Evolutionary conservation across 1,140 invertebrate species (phyloP).

Genomic region (Papilio polytes): DNA sequence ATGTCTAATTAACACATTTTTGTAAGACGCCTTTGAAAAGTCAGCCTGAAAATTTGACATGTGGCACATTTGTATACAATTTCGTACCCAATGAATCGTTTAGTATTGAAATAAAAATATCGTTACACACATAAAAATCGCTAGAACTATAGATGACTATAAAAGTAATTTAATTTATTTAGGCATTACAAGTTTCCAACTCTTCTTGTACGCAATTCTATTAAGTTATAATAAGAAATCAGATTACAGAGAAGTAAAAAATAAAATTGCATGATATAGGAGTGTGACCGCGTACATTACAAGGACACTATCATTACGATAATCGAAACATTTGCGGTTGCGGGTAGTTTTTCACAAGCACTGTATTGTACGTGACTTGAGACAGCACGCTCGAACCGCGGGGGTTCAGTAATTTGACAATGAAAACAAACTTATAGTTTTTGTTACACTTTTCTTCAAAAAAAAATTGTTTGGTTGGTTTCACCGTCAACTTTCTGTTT

Average conservation of each 20-base stretch:
- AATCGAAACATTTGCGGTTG: slow-evolving; percentile 37
- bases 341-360: slow-evolving; percentile 32
- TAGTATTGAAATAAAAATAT: no score
- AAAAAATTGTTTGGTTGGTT: background rate
- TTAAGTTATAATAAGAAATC: slow-evolving; percentile 27
- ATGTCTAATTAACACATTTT: no score
- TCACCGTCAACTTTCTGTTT: background rate
- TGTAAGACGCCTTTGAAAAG: no score
- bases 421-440: slow-evolving; percentile 6
- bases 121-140: no score
- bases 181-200: background rate
- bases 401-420: slow-evolving; percentile 13
- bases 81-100: no score
- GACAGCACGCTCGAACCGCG: background rate
- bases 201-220: background rate
- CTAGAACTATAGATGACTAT: no score
- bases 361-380: slow-evolving; percentile 32
- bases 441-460: background rate
- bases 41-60: no score
- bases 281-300: slow-evolving; percentile 35
- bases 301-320: slow-evolving; percentile 38
- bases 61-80: no score
- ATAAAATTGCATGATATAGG: slow-evolving; percentile 34
- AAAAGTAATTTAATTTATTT: background rate
- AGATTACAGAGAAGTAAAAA: slow-evolving; percentile 33